phyloP scores from a whole-genome alignment of 2,888 invertebrate genomes.

The Kryphioiulus occultus region DNA sequence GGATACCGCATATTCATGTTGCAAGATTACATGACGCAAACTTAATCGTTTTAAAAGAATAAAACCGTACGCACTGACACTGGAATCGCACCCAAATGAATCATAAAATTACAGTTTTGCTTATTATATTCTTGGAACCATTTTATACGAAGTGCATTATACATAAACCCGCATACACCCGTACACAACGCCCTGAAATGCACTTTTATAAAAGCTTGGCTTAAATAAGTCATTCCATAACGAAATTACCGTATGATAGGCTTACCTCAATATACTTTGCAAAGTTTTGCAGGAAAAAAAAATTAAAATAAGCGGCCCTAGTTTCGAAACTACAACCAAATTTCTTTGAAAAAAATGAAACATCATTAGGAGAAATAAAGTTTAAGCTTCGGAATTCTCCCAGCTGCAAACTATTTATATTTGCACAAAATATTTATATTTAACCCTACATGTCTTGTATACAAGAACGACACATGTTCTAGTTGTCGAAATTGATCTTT shows the following conservation, averaged over 20 bases:
- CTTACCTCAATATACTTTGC: not conserved
- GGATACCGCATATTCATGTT: conserved; percentile 36
- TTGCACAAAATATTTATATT: no score
- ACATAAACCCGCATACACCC: not conserved
- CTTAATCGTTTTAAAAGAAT: conserved; percentile 36
- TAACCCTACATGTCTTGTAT: no score
- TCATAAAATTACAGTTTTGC: conserved; percentile 39
- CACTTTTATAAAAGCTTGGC: not conserved
- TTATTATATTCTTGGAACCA: conserved; percentile 40
- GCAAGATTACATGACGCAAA: conserved; percentile 40
- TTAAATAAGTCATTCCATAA: not conserved
- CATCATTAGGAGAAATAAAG: no score
- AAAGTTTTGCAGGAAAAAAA: not conserved
- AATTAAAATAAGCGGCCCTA: no score
- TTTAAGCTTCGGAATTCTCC: no score
- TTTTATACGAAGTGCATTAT: conserved; percentile 8
- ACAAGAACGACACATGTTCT: no score
- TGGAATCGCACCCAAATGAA: conserved; percentile 39
- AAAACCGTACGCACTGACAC: conserved; percentile 6
- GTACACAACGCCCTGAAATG: not conserved
- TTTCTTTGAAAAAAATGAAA: no score
- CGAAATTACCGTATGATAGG: not conserved
- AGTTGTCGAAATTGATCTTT: no score
- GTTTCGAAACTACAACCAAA: no score
- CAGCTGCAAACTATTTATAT: no score